These are phyloP conservation scores for Enteromius anoplus DNA, from an alignment of 2,797 vertebrate species.

Conservation along the genomic window DNA sequence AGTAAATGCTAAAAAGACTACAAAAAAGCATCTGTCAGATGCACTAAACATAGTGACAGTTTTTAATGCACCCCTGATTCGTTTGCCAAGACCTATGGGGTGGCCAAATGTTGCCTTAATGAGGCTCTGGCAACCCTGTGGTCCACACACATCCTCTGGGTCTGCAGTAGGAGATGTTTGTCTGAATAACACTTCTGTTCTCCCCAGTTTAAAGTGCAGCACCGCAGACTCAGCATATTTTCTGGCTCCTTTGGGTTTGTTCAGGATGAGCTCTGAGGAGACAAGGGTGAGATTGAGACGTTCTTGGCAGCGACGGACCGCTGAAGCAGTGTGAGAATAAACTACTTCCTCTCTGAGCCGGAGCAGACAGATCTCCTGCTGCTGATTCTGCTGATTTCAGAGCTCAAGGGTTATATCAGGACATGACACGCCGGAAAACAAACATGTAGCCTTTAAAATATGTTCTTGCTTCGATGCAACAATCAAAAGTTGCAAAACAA, in stretches of 20 bases:
- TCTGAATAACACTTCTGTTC: background rate
- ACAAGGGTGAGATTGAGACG: background rate
- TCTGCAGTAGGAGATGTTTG: background rate
- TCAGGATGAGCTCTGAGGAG: background rate
- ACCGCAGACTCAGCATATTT: background rate
- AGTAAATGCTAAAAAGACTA: background rate
- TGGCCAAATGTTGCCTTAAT: background rate
- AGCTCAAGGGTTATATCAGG: background rate
- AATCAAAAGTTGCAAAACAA: no score
- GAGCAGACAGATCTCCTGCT: slow-evolving; percentile 4
- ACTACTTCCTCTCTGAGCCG: slow-evolving; percentile 17
- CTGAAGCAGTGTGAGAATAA: background rate
- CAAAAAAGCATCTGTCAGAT: background rate
- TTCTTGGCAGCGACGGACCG: background rate
- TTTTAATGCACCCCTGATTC: background rate
- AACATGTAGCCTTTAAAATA: background rate
- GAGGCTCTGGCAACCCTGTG: slow-evolving; percentile 49
- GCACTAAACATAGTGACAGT: background rate
- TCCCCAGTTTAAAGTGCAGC: background rate
- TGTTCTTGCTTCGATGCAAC: background rate
- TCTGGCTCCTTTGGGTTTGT: background rate
- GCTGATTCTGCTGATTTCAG: background rate
- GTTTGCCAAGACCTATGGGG: background rate
- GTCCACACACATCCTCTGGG: slow-evolving; percentile 21
- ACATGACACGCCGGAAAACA: background rate